Conservation (phyloP, 1,140 invertebrate species). For the Trichogramma pretiosum region DNA sequence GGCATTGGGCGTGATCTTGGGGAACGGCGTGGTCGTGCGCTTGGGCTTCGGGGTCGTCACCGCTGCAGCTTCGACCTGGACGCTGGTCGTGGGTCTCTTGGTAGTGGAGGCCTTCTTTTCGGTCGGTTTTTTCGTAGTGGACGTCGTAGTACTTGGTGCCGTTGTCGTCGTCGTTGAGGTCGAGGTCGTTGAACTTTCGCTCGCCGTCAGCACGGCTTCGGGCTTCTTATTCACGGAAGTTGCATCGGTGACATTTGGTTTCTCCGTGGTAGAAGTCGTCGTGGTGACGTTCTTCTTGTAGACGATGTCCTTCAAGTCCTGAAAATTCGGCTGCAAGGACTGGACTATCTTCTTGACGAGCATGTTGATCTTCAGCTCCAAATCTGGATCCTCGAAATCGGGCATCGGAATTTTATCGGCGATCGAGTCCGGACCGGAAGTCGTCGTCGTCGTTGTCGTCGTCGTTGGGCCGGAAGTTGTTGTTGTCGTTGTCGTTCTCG, state of each 20-base stretch:
- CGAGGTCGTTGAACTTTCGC: constrained; percentile 23
- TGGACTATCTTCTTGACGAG: constrained; percentile 76
- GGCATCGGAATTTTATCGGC: constrained; percentile 50
- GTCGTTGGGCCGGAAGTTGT: constrained; percentile 56
- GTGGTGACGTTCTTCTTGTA: constrained; percentile 51
- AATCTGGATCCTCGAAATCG: constrained; percentile 63
- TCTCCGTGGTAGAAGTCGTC: too few species aligned
- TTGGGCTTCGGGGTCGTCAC: neutral
- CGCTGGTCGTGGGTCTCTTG: constrained; percentile 28
- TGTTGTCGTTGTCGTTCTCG: constrained; percentile 51
- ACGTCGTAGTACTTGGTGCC: too few species aligned
- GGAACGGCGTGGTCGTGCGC: neutral
- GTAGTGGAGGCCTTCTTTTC: too few species aligned
- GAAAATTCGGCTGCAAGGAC: constrained; percentile 70
- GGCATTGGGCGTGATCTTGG: constrained; percentile 12
- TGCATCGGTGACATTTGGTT: too few species aligned
- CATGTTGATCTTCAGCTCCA: constrained; percentile 69
- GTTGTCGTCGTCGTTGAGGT: constrained; percentile 27
- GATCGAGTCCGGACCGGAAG: constrained; percentile 75
- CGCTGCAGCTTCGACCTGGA: constrained; percentile 33
- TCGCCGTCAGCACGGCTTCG: too few species aligned
- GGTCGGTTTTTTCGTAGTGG: too few species aligned
- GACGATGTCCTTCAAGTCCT: constrained; percentile 68
- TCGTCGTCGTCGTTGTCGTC: constrained; percentile 60
- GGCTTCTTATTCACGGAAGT: too few species aligned